Conservation (phyloP, 1,140 invertebrate genomes). For the Leptonema lineaticorne region DNA sequence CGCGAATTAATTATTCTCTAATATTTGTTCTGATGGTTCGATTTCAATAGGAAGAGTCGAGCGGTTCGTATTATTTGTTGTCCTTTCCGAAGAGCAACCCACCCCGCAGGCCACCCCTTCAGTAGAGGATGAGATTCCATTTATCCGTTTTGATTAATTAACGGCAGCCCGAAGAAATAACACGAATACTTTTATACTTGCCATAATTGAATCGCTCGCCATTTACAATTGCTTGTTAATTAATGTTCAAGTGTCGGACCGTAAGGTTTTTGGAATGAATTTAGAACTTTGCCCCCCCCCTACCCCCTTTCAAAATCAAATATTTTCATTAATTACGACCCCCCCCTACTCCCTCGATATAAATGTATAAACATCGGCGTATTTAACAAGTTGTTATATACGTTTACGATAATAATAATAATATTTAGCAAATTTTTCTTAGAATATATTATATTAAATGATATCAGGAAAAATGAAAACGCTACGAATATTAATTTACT, state of each 20-base stretch:
- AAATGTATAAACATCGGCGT: too few relatives aligned
- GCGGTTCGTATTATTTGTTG: not conserved
- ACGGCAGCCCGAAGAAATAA: conserved; percentile 20
- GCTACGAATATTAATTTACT: too few relatives aligned
- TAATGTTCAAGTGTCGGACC: conserved; percentile 9
- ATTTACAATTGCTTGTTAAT: conserved; percentile 25
- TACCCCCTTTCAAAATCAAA: not conserved
- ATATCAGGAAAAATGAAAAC: too few relatives aligned
- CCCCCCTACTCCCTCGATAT: too few relatives aligned
- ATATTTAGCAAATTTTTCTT: too few relatives aligned
- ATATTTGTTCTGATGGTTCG: conserved; percentile 12
- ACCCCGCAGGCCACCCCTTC: not conserved
- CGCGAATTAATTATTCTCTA: conserved; percentile 9
- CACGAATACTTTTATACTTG: conserved; percentile 22
- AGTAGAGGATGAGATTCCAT: not conserved
- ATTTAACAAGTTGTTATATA: too few relatives aligned
- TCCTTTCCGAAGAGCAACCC: not conserved
- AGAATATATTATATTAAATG: too few relatives aligned
- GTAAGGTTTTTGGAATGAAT: not conserved
- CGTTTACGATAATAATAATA: too few relatives aligned
- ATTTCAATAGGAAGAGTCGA: conserved; percentile 2
- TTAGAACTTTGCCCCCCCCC: not conserved
- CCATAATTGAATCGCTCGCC: conserved; percentile 19
- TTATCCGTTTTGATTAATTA: conserved; percentile 26
- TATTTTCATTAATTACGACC: not conserved